These are phyloP conservation scores for Microctenopoma lineatum DNA, from an alignment of 2,797 vertebrate genomes.

Conservation along the genomic window DNA sequence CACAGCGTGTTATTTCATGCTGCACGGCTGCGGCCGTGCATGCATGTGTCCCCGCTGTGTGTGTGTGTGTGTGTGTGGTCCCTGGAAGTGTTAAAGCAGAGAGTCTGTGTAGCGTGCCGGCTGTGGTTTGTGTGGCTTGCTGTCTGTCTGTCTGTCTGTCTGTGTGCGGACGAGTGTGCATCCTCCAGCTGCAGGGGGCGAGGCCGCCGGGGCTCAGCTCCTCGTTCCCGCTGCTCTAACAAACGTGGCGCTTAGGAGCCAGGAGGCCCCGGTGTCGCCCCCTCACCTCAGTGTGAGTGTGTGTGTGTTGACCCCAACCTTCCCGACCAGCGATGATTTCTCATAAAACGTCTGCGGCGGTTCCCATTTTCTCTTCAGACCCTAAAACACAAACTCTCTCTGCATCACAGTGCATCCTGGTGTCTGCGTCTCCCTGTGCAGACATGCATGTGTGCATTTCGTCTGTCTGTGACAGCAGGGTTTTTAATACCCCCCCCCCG, in stretches of 20 bases:
- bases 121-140: conserved; percentile 74
- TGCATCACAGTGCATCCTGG: not conserved
- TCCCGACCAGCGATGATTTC: conserved; percentile 59
- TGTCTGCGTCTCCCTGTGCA: conserved; percentile 3
- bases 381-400: conserved; percentile 14
- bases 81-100: conserved; percentile 75
- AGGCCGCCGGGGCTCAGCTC: conserved; percentile 68
- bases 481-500: conserved; percentile 47
- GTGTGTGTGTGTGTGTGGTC: conserved; percentile 67
- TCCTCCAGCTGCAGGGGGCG: conserved; percentile 55
- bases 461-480: conserved; percentile 31
- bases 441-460: conserved; percentile 5
- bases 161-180: conserved; percentile 18
- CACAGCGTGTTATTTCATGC: not conserved
- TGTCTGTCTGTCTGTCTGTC: conserved; percentile 43
- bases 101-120: conserved; percentile 61
- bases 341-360: conserved; percentile 47
- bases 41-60: conserved; percentile 46
- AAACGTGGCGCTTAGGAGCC: conserved; percentile 77
- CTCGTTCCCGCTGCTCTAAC: conserved; percentile 71
- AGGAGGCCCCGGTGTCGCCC: conserved; percentile 42
- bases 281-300: conserved; percentile 15
- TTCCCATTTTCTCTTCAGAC: conserved; percentile 43
- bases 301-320: conserved; percentile 31
- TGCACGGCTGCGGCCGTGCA: not conserved